Conservation (phyloP, 2,888 invertebrate genomes). For the Apeira syringaria region DNA sequence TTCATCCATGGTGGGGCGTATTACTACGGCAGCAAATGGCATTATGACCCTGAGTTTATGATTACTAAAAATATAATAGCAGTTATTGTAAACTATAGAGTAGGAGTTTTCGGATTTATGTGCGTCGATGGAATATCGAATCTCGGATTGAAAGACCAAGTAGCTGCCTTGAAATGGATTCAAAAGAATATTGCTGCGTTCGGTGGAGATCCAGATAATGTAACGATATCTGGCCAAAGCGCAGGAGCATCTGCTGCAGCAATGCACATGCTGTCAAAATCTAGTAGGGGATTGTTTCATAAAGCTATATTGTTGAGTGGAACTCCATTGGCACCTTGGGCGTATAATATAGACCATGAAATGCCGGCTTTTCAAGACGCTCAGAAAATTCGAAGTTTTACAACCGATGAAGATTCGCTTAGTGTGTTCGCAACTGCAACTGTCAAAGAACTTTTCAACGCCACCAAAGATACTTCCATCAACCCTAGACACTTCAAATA, state of each 20-base stretch:
- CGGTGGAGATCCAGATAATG: conserved; percentile 73
- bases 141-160: conserved; percentile 69
- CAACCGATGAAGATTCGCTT: conserved; percentile 45
- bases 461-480: conserved; percentile 53
- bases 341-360: conserved; percentile 58
- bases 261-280: conserved; percentile 62
- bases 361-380: conserved; percentile 56
- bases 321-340: conserved; percentile 62
- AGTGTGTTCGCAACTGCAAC: conserved; percentile 50
- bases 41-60: conserved; percentile 70
- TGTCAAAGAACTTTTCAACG: conserved; percentile 45
- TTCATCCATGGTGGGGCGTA: conserved; percentile 73
- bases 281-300: conserved; percentile 64
- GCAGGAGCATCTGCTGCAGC: conserved; percentile 66
- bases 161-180: conserved; percentile 72
- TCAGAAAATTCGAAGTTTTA: conserved; percentile 46
- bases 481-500: conserved; percentile 67
- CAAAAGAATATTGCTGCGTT: conserved; percentile 62
- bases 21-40: conserved; percentile 67
- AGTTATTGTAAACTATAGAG: conserved; percentile 65
- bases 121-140: conserved; percentile 66
- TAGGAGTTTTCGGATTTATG: conserved; percentile 68
- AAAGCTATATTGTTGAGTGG: conserved; percentile 70
- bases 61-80: conserved; percentile 61
- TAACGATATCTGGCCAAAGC: conserved; percentile 70